Base-by-base conservation (phyloP, 2,113 vertebrate species). In the Eolophus roseicapilla region DNA sequence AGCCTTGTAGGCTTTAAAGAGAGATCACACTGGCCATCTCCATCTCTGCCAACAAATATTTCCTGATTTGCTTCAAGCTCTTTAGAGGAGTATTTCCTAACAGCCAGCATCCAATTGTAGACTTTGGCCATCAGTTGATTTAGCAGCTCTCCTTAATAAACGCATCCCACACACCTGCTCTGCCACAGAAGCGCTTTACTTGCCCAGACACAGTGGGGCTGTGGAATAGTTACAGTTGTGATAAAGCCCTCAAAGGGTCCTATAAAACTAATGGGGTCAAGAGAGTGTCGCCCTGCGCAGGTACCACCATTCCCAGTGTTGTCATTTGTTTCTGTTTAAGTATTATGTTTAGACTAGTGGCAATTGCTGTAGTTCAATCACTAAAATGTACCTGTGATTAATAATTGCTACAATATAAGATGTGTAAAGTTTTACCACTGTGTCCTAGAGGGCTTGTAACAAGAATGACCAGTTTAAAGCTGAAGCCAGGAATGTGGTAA, bases 401-500 rank as follows among this genome's bases (percentile, higher is more conserved):
- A 96, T 95, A 95, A 97, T 91, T 95, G 95, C 86, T 92, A 64
- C 96, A 91, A 76, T 95, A 76, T 63, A 73, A 92, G 86, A 76
- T n/a, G 86, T 91, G 86, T 97, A 95, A 96, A 95, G 81, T 95
- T 97, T 97, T 97, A 96, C 96, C 94, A 82, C 94, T 49, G 0
- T 82, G 94, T 96, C 95, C 94, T 96, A 87, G 78, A 97, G 96
- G 96, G 91, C 94, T 96, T 82, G 93, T 97, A 96, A 96, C 77
- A 47, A 92, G 96, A 96, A 87, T 82, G 94, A 69, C 93, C 91
- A 94, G 89, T 95, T 95, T 93, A 96, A 95, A 95, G 89, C 74
- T 16, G 14, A 87, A 87, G 81, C 86, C 93, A 96, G 93, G 96
- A 97, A 97, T 96, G 96, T 95, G 95, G 95, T 97, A 97, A 97